These are phyloP conservation scores for Lydus trimaculatus DNA, from an alignment of 2,888 invertebrate genomes.

Conservation along the genomic window DNA sequence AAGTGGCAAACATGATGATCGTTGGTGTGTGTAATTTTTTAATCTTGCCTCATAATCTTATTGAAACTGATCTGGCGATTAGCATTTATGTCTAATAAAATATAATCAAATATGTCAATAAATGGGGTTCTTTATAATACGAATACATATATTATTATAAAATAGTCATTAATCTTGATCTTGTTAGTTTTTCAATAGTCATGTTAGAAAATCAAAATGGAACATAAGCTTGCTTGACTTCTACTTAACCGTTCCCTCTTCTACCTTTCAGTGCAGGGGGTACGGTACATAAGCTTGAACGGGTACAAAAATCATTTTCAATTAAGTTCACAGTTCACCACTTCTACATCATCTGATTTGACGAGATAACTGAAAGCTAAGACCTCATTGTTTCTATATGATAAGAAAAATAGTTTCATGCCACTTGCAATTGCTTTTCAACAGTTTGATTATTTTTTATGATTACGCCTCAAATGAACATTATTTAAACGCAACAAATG, in stretches of 20 bases:
- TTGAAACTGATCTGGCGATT: background rate
- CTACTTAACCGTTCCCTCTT: too few species aligned
- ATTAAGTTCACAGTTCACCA: constrained; percentile 11
- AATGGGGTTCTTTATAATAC: background rate
- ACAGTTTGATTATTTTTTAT: background rate
- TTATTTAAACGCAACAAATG: background rate
- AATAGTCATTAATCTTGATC: constrained; percentile 13
- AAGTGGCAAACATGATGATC: background rate
- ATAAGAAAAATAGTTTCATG: background rate
- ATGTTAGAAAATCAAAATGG: constrained; percentile 8
- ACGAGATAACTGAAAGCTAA: background rate
- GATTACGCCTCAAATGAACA: background rate
- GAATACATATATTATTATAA: constrained; percentile 2
- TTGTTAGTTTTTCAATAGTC: constrained; percentile 12
- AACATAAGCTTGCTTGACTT: constrained; percentile 7
- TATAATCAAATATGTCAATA: background rate
- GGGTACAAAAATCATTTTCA: constrained; percentile 14
- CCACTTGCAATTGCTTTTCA: background rate
- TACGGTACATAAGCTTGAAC: constrained; percentile 4
- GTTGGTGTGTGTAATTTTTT: background rate
- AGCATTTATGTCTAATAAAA: constrained; percentile 8
- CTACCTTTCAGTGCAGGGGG: too few species aligned
- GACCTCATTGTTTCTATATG: constrained; percentile 5
- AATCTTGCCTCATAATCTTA: background rate
- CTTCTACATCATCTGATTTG: constrained; percentile 8